Percentiles rank a stretch among this genome's conserved stretches.
Conservation (phyloP, 1,140 invertebrate genomes). For the Riptortus pedestris region DNA sequence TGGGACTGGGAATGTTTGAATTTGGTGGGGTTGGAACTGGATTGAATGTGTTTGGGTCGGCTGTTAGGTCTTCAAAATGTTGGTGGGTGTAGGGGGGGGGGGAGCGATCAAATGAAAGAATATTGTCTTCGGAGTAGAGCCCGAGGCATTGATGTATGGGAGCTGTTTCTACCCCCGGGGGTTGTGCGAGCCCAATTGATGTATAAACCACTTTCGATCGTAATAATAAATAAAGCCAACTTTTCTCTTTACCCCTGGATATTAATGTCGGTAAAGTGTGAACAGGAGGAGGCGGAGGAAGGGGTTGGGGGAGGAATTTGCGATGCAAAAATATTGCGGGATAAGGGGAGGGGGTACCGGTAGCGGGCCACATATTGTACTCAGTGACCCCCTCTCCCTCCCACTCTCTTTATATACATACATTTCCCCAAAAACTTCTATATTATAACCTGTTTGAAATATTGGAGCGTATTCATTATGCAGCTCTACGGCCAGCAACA, state of each 20-base stretch:
- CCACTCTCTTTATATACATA: conserved; percentile 23
- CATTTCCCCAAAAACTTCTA: conserved; percentile 19
- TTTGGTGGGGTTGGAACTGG: no score
- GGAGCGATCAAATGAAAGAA: no score
- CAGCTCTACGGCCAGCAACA: no score
- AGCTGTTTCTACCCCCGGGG: no score
- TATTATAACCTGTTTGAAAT: conserved; percentile 23
- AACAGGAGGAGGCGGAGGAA: conserved; percentile 2
- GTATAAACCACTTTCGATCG: conserved; percentile 28
- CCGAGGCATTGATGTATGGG: no score
- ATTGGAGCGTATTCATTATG: conserved; percentile 13
- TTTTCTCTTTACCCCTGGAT: conserved; percentile 9
- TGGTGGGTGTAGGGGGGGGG: no score
- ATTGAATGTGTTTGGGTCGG: no score
- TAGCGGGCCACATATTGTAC: conserved; percentile 4
- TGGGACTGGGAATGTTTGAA: no score
- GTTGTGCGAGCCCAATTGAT: no score
- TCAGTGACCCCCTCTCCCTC: background rate
- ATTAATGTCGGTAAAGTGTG: conserved; percentile 27
- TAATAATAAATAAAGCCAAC: conserved; percentile 30
- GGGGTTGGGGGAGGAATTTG: conserved; percentile 19
- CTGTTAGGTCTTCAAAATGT: no score
- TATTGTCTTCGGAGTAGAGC: no score
- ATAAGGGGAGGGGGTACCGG: conserved; percentile 13
- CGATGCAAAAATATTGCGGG: conserved; percentile 27